Conservation (phyloP, 2,888 invertebrate species). For the Temnothorax unifasciatus region DNA sequence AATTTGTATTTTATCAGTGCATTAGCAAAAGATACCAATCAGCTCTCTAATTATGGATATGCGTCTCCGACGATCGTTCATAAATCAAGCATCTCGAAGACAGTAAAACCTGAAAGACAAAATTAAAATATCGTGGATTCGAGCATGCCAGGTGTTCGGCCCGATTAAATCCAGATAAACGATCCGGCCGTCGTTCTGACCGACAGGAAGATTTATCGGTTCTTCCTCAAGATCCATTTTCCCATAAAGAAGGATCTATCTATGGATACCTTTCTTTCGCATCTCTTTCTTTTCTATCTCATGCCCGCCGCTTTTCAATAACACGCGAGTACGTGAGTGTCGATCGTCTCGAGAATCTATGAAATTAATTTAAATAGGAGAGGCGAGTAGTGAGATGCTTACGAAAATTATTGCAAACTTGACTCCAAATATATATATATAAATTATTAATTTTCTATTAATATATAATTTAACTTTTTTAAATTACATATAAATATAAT, state of each 20-base stretch:
- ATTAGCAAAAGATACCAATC: conserved; percentile 8
- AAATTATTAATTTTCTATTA: conserved; percentile 3
- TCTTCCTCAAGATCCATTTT: conserved; percentile 69
- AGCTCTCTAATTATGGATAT: conserved; percentile 12
- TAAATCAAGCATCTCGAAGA: conserved; percentile 55
- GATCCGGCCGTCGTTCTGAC: conserved; percentile 71
- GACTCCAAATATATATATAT: neutral
- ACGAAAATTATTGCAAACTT: conserved; percentile 21
- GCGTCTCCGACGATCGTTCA: conserved; percentile 19
- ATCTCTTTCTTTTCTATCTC: conserved; percentile 50
- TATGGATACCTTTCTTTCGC: conserved; percentile 62
- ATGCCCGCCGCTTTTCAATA: conserved; percentile 54
- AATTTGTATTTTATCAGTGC: neutral
- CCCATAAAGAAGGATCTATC: conserved; percentile 71
- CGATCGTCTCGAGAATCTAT: neutral
- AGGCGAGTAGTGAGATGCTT: neutral
- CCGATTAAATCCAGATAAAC: conserved; percentile 77
- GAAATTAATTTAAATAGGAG: conserved; percentile 47
- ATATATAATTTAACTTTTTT: neutral
- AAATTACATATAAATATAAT: neutral
- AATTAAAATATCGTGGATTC: conserved; percentile 69
- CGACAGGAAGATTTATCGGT: conserved; percentile 76
- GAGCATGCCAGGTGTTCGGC: conserved; percentile 71
- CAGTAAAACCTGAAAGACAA: conserved; percentile 62
- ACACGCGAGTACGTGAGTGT: conserved; percentile 31